Base-by-base conservation (phyloP, 2,888 invertebrate species). In the Cerastoderma edule region DNA sequence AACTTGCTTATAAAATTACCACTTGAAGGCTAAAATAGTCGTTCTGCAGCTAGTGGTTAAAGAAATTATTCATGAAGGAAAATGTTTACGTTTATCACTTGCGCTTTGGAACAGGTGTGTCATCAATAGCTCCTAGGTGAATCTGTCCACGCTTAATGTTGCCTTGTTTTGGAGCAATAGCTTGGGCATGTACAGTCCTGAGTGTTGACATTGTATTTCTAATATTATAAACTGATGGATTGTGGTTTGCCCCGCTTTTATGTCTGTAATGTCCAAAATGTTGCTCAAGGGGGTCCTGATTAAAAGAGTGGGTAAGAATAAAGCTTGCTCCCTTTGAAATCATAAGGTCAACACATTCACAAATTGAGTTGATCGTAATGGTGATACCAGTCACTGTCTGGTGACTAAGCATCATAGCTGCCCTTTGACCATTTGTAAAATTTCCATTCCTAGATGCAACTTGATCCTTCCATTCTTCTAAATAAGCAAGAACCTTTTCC, bases 401-500 rank as follows among this genome's bases (percentile, higher is more conserved):
- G n/a, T 72, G 27, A 24, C 56, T 66, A 3, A 72, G 13, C 16
- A 35, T 30, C 66, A 56, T 66, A 1, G 19, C 13, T 8, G 19
- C 32, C 44, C 32, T 72, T 22, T 72, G 27, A 22, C 30, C 44
- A 24, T 27, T 39, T 22, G 71, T 32, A 39, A 33, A 64, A 13
- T 71, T 30, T 16, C 71, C 64, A 33, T 32, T 19, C 33, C 65
- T 32, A 13, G 63, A 44, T n/a, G 63, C 28, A 35, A 71, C 32
- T 30, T 13, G 10, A n/a, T 28, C 10, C 32, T 60, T 10, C 71
- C 71, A 71, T 6, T 50, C 53, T 16, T 28, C 27, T 27, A 68
- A 57, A 44, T 57, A 68, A 8, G 35, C 19, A 28, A 63, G 13
- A 24, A 64, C 63, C 2, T 63, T 64, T 2, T 33, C 19, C 30